Base-by-base conservation (phyloP, 2,888 invertebrate genomes). In the Stegana nigrithorax region DNA sequence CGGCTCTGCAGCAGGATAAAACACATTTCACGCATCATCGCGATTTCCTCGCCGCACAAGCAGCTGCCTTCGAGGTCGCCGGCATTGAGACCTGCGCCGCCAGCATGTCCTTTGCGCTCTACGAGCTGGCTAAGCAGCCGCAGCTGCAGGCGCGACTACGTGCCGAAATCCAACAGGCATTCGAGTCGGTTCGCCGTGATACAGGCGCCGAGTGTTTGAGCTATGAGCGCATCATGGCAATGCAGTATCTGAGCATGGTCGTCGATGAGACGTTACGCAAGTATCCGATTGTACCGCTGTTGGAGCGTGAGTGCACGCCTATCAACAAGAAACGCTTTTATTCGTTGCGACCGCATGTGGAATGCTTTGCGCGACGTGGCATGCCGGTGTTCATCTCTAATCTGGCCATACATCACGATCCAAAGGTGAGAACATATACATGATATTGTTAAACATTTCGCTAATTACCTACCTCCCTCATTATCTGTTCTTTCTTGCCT, bases 211-310 rank as follows among this genome's bases (percentile, higher is more conserved):
- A 73, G 0, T 70, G 80, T 4, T 51, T 87, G 1, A 85, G 81
- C 26, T 87, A 86, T 57, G 86, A 87, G 12, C 73, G 78, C 1
- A 70, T 88, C 2, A 72, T 76, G 21, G 74, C 83, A 29, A 86
- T 88, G 87, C 65, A 75, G 2, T 87, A 87, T 66, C 71, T 88
- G 62, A 84, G 86, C 62, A 86, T 85, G 85, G 86, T 87, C 1
- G 78, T 85, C 19, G 78, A 80, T 62, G 86, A 86, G 69, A 83
- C 81, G 4, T 67, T 85, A 29, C 78, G 86, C 45, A 72, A 81
- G 61, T 86, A 86, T 73, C 85, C 86, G 6, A 76, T 83, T 17
- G 74, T 86, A 26, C 84, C 86, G 47, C 77, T 85, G 53, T 67
- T 86, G 47, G 86, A 84, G 56, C 80, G 86, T 53, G 73, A 80